These are phyloP conservation scores for Meteorus cinctellus DNA, from an alignment of 2,888 invertebrate genomes.

Conservation along the genomic window DNA sequence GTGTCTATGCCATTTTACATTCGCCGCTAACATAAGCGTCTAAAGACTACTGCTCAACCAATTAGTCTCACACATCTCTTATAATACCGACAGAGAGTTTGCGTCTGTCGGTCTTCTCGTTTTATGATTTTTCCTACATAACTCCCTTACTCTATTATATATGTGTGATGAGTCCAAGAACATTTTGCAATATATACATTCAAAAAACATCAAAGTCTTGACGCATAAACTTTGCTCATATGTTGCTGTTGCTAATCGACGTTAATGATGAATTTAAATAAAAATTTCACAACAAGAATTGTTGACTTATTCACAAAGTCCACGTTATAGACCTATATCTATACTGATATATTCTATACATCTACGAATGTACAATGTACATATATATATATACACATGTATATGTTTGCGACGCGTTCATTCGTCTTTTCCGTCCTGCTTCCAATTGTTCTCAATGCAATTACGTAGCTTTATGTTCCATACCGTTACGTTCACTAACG, in stretches of 20 bases:
- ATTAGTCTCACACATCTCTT: conserved; percentile 40
- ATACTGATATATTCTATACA: neutral
- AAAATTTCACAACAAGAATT: conserved; percentile 33
- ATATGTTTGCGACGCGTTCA: conserved; percentile 4
- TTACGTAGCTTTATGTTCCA: conserved; percentile 26
- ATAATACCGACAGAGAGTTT: conserved; percentile 15
- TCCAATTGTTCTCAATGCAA: conserved; percentile 36
- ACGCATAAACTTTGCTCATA: conserved; percentile 17
- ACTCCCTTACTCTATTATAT: neutral
- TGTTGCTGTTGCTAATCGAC: conserved; percentile 42
- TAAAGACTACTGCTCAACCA: conserved; percentile 4
- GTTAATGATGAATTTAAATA: conserved; percentile 47
- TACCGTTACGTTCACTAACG: conserved; percentile 30
- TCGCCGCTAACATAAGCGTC: neutral
- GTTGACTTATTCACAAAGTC: conserved; percentile 28
- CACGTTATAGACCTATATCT: conserved; percentile 3
- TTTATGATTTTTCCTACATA: conserved; percentile 23
- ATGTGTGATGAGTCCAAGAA: conserved; percentile 24
- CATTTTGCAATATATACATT: conserved; percentile 38
- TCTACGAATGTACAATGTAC: neutral
- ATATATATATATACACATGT: neutral
- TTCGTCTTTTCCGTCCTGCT: conserved; percentile 12
- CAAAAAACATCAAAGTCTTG: conserved; percentile 44
- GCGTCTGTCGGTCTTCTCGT: conserved; percentile 1
- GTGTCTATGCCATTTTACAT: neutral